These are phyloP conservation scores for Tenthredo scrophulariae DNA, from an alignment of 2,888 invertebrate species.

Conservation along the genomic window DNA sequence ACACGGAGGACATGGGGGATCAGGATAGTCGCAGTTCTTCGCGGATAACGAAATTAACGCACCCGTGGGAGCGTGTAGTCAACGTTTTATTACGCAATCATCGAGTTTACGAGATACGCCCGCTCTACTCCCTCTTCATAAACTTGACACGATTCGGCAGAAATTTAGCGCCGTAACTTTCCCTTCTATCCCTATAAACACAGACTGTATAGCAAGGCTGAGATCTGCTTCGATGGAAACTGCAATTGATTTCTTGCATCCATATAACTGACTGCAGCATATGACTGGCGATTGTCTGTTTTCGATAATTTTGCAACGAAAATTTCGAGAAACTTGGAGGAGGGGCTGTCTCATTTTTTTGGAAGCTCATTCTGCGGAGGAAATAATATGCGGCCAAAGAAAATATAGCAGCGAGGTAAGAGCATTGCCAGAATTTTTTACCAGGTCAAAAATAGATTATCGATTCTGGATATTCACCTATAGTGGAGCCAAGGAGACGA, in stretches of 20 bases:
- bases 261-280: background rate
- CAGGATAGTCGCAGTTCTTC: slow-evolving; percentile 42
- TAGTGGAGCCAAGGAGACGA: background rate
- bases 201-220: background rate
- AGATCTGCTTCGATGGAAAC: background rate
- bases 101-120: slow-evolving; percentile 49
- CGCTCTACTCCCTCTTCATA: background rate
- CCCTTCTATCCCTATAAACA: slow-evolving; percentile 9
- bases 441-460: slow-evolving; percentile 32
- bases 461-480: slow-evolving; percentile 34
- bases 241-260: background rate
- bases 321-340: background rate
- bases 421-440: background rate
- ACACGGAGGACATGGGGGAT: slow-evolving; percentile 36
- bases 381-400: background rate
- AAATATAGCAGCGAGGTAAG: background rate
- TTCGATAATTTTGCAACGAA: background rate
- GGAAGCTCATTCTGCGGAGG: background rate
- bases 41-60: slow-evolving; percentile 55
- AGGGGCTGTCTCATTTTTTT: background rate
- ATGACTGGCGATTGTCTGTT: background rate
- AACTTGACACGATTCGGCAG: slow-evolving; percentile 26
- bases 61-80: slow-evolving; percentile 48
- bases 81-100: slow-evolving; percentile 54
- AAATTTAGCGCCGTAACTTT: slow-evolving; percentile 30